Evolutionary conservation across 1,140 invertebrate species (phyloP), one percentile per base, ranked within the genome.

Genomic region (Nephila pilipes): DNA sequence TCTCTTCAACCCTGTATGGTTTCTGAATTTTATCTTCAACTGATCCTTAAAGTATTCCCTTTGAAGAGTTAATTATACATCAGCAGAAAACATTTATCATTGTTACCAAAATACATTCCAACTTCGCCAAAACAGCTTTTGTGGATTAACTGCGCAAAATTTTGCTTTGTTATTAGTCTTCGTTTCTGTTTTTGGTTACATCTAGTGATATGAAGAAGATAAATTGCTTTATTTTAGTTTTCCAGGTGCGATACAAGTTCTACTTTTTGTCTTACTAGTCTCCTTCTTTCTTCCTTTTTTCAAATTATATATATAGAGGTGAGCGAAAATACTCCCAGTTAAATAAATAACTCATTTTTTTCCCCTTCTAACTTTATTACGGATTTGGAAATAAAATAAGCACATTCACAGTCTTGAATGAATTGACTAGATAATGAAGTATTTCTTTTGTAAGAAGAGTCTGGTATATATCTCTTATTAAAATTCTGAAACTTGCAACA

Each of bases 401-500:
- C 14, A n/a, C 63, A 65, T 65, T 65, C 63, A 65, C n/a, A 65
- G 14, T 6, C 46, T 65, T 29, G 69, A 75, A 18, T 14, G 25
- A 36, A 16, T 32, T 16, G 69, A 75, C 69, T 75, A 18, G 1
- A 22, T 75, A 12, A 18, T 75, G 14, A 20, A 75, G 69, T 75
- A 32, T 75, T 75, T 36, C 69, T 75, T 75, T 75, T 75, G 69
- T 75, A 36, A 75, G 36, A 3, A 14, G 16, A 36, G 18, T 12
- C 4, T 32, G 29, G 16, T 32, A 36, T 20, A 29, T 1, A 75
- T 90, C 55, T 18, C 46, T 90, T 90, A 90, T 90, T 90, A 92
- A 92, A 91, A 81, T 91, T 65, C 80, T 46, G 8, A 81, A 57
- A 75, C n/a, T 32, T 54, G 55, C 60, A 75, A 85, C 90, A 85